Conservation (phyloP, 2,888 invertebrate genomes). For the Phragmatobia fuliginosa region DNA sequence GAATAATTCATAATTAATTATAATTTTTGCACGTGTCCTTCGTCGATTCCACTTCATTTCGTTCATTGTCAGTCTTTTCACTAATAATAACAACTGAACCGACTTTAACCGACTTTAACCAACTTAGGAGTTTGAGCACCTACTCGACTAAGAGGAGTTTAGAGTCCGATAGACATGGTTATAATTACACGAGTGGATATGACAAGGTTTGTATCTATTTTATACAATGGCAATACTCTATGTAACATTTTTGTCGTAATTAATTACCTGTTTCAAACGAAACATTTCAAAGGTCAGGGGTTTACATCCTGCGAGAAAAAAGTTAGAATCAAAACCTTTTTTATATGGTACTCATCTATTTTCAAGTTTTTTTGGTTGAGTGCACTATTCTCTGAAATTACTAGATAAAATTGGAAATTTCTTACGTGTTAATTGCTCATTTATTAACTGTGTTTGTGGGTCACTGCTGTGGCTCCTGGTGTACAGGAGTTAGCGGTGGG, state of each 20-base stretch:
- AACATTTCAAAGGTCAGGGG: not conserved
- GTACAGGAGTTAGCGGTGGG: too few species aligned
- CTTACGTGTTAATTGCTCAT: too few species aligned
- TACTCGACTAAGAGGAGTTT: conserved; percentile 45
- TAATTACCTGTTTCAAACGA: not conserved
- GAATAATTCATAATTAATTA: conserved; percentile 66
- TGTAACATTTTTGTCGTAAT: not conserved
- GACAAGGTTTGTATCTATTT: conserved; percentile 13
- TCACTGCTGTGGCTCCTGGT: too few species aligned
- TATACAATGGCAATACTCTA: conserved; percentile 30
- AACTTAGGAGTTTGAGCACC: conserved; percentile 50
- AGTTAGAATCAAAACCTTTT: not conserved
- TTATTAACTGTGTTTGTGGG: too few species aligned
- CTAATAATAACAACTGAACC: conserved; percentile 57
- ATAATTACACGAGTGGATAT: conserved; percentile 20
- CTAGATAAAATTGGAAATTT: too few species aligned
- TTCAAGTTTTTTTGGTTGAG: too few species aligned
- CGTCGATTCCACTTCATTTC: conserved; percentile 63
- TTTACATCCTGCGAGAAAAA: not conserved
- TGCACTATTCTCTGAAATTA: too few species aligned
- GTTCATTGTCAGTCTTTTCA: conserved; percentile 77
- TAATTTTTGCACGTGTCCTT: conserved; percentile 69
- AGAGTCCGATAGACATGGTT: conserved; percentile 40
- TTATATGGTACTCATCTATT: too few species aligned
- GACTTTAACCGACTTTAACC: conserved; percentile 45